Percentiles rank a stretch among this genome's conserved stretches.
These are phyloP conservation scores for Aurelia aurita complex sp. Pacific DNA, from an alignment of 30 jellyfish, hydroid and myxozoan species.

Conservation along the genomic window DNA sequence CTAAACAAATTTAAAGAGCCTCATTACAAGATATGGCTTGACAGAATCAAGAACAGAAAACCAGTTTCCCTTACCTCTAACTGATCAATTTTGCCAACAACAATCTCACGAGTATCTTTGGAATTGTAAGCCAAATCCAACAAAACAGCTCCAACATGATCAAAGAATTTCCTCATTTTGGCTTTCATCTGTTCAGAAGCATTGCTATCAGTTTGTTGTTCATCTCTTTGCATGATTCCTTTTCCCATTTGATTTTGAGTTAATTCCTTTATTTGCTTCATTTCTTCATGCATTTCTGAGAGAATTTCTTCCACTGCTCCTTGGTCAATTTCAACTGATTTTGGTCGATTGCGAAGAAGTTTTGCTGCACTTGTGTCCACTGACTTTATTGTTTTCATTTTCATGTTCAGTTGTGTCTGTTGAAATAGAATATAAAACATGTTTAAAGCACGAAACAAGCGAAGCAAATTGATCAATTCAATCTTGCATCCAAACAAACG, in stretches of 20 bases:
- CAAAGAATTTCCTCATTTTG: too few species aligned
- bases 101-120: conserved; percentile 23
- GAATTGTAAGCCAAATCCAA: conserved; percentile 4
- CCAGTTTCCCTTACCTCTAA: conserved; percentile 14
- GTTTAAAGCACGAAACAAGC: too few species aligned
- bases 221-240: too few species aligned
- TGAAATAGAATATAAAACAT: too few species aligned
- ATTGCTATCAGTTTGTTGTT: too few species aligned
- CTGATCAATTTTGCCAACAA: conserved; percentile 2
- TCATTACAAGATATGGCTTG: neutral
- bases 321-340: conserved; percentile 49
- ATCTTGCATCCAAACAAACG: too few species aligned
- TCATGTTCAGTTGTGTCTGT: conserved; percentile 32
- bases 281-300: conserved; percentile 53
- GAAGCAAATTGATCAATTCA: too few species aligned
- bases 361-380: conserved; percentile 50
- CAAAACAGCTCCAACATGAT: neutral
- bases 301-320: conserved; percentile 57
- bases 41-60: neutral
- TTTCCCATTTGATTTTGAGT: neutral
- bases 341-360: conserved; percentile 17
- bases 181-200: too few species aligned
- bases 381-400: conserved; percentile 42
- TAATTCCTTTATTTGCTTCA: conserved; percentile 22
- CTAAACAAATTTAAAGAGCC: neutral